Conservation (phyloP, 1,140 invertebrate genomes). For the Drosophila kikkawai region DNA sequence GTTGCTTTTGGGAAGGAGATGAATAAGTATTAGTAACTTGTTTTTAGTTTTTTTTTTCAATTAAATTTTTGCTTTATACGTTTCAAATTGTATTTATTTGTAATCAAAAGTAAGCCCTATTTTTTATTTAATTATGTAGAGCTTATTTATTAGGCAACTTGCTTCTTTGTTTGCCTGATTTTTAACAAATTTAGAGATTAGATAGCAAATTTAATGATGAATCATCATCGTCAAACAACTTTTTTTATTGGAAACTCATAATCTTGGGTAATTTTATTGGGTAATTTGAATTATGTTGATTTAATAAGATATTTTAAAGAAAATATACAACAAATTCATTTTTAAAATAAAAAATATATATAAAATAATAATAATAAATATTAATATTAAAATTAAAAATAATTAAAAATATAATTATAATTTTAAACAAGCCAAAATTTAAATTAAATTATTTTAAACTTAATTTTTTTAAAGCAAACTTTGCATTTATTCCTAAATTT, state of each 20-base stretch:
- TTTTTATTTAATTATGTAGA: background rate
- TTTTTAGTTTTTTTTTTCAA: slow-evolving; percentile 4
- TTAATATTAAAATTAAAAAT: too few species aligned
- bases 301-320: background rate
- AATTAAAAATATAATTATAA: background rate
- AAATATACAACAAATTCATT: too few species aligned
- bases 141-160: background rate
- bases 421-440: background rate
- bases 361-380: too few species aligned
- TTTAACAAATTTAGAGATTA: slow-evolving; percentile 5
- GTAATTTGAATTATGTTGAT: background rate
- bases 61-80: background rate
- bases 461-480: background rate
- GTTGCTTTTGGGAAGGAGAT: background rate
- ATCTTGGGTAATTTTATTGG: background rate
- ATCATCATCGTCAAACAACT: background rate
- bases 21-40: background rate
- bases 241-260: too few species aligned
- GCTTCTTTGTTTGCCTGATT: background rate
- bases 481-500: background rate
- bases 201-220: background rate
- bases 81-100: background rate
- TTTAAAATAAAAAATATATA: too few species aligned
- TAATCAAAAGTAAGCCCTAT: background rate
- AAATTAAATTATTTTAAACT: background rate